Conservation (phyloP, 1,140 invertebrate genomes). For the Apocrypta bakeri region DNA sequence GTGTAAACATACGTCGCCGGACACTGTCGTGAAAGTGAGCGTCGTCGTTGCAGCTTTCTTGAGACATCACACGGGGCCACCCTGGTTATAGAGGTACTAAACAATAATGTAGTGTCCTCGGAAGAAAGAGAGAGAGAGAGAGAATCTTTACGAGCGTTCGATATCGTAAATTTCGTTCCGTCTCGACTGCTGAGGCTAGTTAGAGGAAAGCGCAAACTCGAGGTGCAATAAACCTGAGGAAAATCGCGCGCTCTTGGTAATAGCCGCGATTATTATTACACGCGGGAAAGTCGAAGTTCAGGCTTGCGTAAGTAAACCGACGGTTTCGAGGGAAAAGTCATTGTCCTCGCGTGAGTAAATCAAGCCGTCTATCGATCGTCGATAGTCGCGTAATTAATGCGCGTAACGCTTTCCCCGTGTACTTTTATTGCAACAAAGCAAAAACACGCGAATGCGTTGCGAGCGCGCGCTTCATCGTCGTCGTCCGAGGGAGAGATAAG, state of each 20-base stretch:
- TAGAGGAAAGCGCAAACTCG: background rate
- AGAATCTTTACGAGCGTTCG: background rate
- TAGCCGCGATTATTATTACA: background rate
- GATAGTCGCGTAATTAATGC: background rate
- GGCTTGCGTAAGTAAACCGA: background rate
- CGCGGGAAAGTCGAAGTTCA: background rate
- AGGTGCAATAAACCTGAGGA: background rate
- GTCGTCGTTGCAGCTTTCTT: background rate
- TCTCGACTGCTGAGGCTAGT: background rate
- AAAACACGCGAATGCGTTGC: too few species aligned
- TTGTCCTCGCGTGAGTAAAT: background rate
- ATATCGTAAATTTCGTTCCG: background rate
- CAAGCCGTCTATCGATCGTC: slow-evolving; percentile 5
- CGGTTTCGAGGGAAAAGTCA: background rate
- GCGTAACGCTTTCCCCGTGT: background rate
- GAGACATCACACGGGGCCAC: background rate
- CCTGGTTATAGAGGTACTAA: background rate
- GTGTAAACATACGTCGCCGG: background rate
- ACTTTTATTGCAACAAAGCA: background rate
- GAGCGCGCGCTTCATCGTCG: too few species aligned
- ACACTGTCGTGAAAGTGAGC: background rate
- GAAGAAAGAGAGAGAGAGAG: too few species aligned
- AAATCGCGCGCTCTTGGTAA: background rate
- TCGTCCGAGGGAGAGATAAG: background rate
- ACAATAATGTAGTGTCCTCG: background rate